Conservation (phyloP, 2,113 vertebrate genomes). For the Spea bombifrons region DNA sequence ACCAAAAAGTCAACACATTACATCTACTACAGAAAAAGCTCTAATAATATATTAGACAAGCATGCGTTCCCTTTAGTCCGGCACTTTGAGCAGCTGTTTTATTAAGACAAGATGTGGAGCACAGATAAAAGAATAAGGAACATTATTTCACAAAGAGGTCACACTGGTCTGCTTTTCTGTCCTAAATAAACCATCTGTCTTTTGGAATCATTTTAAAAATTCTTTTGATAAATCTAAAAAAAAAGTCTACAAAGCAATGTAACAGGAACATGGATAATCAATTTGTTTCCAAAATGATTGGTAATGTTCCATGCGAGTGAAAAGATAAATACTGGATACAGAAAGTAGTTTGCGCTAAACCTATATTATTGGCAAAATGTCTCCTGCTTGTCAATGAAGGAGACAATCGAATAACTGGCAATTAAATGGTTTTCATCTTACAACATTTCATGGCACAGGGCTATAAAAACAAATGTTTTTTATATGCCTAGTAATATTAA, state of each 20-base stretch:
- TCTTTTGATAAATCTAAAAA: background rate
- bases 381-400: too few species aligned
- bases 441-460: too few species aligned
- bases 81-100: slow-evolving; percentile 51
- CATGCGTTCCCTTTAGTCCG: slow-evolving; percentile 32
- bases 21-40: slow-evolving; percentile 44
- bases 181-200: slow-evolving; percentile 18
- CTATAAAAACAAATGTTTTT: too few species aligned
- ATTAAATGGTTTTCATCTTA: too few species aligned
- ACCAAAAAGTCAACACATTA: slow-evolving; percentile 41
- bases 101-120: slow-evolving; percentile 34
- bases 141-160: slow-evolving; percentile 50
- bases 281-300: too few species aligned
- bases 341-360: too few species aligned
- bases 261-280: too few species aligned
- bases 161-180: slow-evolving; percentile 16
- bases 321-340: too few species aligned
- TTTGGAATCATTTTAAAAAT: slow-evolving; percentile 27
- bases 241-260: background rate
- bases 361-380: too few species aligned
- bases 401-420: too few species aligned
- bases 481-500: too few species aligned
- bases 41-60: slow-evolving; percentile 47
- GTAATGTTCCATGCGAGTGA: too few species aligned
- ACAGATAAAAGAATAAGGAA: slow-evolving; percentile 51